A percentile compares a stretch with the other conserved stretches of the same genome.
Conservation (phyloP, 2,113 vertebrate species). For the Siniperca chuatsi region DNA sequence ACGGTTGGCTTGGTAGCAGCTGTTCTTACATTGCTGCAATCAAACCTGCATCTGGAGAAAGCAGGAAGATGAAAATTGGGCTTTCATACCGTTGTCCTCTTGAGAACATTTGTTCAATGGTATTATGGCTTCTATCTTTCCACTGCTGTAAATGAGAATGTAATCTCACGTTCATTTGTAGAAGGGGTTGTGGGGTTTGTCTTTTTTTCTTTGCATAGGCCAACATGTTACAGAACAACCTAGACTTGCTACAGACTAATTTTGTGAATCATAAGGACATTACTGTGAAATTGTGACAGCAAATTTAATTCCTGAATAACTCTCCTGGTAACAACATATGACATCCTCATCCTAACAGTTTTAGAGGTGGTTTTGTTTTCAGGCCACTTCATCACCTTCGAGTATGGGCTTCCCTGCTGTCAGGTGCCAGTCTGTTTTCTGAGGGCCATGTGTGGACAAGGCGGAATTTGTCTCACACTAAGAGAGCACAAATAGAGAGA, state of each 20-base stretch:
- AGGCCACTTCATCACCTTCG: slow-evolving; percentile 37
- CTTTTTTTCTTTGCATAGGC: neutral
- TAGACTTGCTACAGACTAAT: neutral
- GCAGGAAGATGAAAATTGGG: slow-evolving; percentile 17
- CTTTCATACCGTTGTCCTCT: neutral
- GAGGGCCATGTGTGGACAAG: slow-evolving; percentile 1
- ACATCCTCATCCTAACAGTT: neutral
- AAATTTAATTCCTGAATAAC: slow-evolving; percentile 5
- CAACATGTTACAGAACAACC: neutral
- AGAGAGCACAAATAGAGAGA: slow-evolving; percentile 9
- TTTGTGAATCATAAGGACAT: slow-evolving; percentile 4
- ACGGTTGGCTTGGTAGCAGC: slow-evolving; percentile 54
- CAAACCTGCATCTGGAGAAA: slow-evolving; percentile 47
- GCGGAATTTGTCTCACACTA: slow-evolving; percentile 40
- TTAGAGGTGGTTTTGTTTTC: slow-evolving; percentile 40
- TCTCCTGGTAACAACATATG: neutral
- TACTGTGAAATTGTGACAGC: neutral
- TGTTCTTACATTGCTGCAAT: slow-evolving; percentile 47
- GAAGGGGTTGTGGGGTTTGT: neutral
- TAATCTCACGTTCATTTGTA: neutral
- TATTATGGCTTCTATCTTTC: neutral
- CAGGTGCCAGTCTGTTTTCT: slow-evolving; percentile 17
- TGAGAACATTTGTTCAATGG: neutral
- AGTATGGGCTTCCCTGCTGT: slow-evolving; percentile 22
- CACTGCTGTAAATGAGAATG: slow-evolving; percentile 13